These are phyloP conservation scores for Neotoxoptera formosana DNA, from an alignment of 1,140 invertebrate species.

Conservation along the genomic window DNA sequence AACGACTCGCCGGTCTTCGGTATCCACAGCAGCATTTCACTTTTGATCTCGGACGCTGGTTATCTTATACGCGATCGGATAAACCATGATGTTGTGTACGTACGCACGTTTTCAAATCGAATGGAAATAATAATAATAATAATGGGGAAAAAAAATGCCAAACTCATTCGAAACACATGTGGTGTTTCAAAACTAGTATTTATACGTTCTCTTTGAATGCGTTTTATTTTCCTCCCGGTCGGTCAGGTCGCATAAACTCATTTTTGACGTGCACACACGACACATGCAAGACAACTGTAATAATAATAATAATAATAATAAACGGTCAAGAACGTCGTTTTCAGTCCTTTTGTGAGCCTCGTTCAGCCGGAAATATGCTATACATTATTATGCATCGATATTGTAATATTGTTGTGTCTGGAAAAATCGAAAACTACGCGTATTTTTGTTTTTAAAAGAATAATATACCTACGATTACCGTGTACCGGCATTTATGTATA, in stretches of 20 bases:
- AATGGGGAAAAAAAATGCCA: neutral
- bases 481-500: neutral
- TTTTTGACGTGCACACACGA: neutral
- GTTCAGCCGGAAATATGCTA: neutral
- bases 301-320: conserved; percentile 8
- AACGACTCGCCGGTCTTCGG: neutral
- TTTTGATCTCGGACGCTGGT: neutral
- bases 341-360: neutral
- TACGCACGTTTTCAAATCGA: neutral
- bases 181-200: conserved; percentile 6
- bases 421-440: neutral
- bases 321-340: neutral
- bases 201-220: neutral
- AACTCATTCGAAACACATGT: neutral
- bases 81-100: neutral
- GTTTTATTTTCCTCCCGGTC: neutral
- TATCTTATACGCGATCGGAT: neutral
- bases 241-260: neutral
- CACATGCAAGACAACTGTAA: neutral
- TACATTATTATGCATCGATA: neutral
- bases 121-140: neutral
- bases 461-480: neutral
- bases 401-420: neutral
- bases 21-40: neutral
- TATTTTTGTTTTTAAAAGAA: neutral